A percentile compares a stretch with the other conserved stretches of the same genome.
Evolutionary conservation across 2,113 vertebrate species (phyloP).

Genomic region (Pachycephala philippinensis): DNA sequence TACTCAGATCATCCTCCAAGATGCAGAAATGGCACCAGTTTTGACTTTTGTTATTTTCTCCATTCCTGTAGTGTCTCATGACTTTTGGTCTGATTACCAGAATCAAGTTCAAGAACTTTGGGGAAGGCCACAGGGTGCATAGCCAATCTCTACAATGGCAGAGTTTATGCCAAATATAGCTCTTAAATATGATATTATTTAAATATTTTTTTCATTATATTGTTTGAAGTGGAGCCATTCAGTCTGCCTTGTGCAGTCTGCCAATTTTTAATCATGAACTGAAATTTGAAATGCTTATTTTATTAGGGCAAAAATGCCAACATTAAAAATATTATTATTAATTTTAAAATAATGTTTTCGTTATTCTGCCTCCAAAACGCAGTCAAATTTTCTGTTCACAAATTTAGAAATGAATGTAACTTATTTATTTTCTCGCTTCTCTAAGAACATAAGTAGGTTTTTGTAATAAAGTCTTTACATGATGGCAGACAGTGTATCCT

Average conservation of each 20-base stretch:
- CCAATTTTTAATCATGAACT: slow-evolving; percentile 37
- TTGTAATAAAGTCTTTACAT: neutral
- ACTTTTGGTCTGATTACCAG: neutral
- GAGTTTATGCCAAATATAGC: neutral
- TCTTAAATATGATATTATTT: slow-evolving; percentile 17
- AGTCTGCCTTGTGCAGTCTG: slow-evolving; percentile 24
- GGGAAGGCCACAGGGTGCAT: neutral
- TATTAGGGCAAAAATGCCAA: neutral
- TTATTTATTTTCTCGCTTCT: neutral
- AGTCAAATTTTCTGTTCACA: neutral
- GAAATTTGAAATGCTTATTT: slow-evolving; percentile 57
- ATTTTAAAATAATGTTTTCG: neutral
- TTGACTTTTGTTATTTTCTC: neutral
- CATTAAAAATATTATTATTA: slow-evolving; percentile 22
- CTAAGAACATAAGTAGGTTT: neutral
- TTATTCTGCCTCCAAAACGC: neutral
- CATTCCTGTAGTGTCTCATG: neutral
- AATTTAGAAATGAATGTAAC: neutral
- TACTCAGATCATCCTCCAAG: neutral
- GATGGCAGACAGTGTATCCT: neutral
- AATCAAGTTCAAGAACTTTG: neutral
- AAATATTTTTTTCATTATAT: slow-evolving; percentile 30
- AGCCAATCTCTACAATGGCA: neutral
- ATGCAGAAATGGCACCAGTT: neutral
- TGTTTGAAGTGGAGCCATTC: slow-evolving; percentile 55